Evolutionary conservation across 1,140 invertebrate species (phyloP), one percentile per base, ranked within the genome.

Genomic region (Carcinoscorpius rotundicauda): DNA sequence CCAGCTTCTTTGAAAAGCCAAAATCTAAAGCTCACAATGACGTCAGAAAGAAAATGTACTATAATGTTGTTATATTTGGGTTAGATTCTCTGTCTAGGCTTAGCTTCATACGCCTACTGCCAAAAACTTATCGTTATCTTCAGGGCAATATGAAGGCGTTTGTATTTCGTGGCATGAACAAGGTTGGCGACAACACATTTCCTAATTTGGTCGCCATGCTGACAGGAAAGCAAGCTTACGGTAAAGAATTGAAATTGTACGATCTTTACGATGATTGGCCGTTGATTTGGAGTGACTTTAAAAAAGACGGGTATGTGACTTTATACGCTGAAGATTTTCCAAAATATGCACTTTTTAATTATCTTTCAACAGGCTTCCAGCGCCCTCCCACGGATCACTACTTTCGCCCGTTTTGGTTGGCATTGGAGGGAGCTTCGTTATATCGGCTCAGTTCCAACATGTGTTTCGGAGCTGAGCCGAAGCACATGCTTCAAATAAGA

Each of bases 81-180:
- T 66, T 72, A 10, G 71, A 71, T 77, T 69, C 70, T 72, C 57
- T 73, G 8, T 71, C 69, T 64, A 60, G 72, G 75, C 63, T 66
- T 63, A 61, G 74, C 64, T 62, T 70, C 70, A 55, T 67, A 69
- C 61, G 74, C 49, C 70, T 78, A 66, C 73, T 78, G 69, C 66
- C 71, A 66, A 60, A 66, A 58, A 63, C 66, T 59, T 89, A 91
- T 72, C 78, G 82, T 49, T 91, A 87, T 73, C 77, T 97, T 49
- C 86, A 79, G 0, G 77, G 90, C 6, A 74, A 78, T 8, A 75
- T 95, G 11, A 78, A 82, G 49, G 84, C 84, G 4, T 77, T 84
- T 49, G 79, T 92, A 6, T 75, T 95, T 60, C 66, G 71, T n/a
- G 79, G 79, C 6, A 74, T 74, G 65, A 73, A 68, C 51, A 80